phyloP scores from a whole-genome alignment of 2,113 vertebrate species.

The Lipophrys pholis region DNA sequence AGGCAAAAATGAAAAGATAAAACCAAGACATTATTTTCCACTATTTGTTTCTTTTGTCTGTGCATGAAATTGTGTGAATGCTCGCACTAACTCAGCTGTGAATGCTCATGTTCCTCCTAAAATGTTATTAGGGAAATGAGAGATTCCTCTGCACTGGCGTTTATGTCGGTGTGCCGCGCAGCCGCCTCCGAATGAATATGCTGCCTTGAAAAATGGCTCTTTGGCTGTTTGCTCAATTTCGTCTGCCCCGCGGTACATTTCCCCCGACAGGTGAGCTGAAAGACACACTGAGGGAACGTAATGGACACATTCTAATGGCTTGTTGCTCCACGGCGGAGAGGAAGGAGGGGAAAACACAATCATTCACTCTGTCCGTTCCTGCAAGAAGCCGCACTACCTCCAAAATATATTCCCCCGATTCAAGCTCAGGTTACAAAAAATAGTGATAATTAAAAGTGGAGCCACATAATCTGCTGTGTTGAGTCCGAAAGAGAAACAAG shows the following conservation, averaged over 20 bases:
- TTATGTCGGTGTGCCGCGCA: background rate
- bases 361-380: slow-evolving; percentile 49
- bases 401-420: too few relatives aligned
- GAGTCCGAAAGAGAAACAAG: too few relatives aligned
- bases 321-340: slow-evolving; percentile 36
- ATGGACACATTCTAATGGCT: slow-evolving; percentile 67
- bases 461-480: too few relatives aligned
- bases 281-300: slow-evolving; percentile 35
- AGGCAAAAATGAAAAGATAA: too few relatives aligned
- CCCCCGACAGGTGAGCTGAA: slow-evolving; percentile 55
- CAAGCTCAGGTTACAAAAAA: too few relatives aligned
- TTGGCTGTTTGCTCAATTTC: slow-evolving; percentile 68
- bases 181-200: slow-evolving; percentile 32
- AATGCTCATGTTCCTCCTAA: background rate
- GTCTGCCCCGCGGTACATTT: slow-evolving; percentile 46
- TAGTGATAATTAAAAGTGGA: too few relatives aligned
- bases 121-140: slow-evolving; percentile 3
- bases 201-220: slow-evolving; percentile 50
- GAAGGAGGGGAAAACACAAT: slow-evolving; percentile 48
- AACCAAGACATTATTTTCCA: too few relatives aligned
- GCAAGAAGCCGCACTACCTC: slow-evolving; percentile 17
- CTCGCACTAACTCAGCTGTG: background rate
- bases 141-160: slow-evolving; percentile 17
- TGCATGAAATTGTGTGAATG: background rate
- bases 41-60: too few relatives aligned